A percentile compares a stretch with the other conserved stretches of the same genome.
phyloP scores from a whole-genome alignment of 2,888 invertebrate genomes.

The Eilema sororculum region DNA sequence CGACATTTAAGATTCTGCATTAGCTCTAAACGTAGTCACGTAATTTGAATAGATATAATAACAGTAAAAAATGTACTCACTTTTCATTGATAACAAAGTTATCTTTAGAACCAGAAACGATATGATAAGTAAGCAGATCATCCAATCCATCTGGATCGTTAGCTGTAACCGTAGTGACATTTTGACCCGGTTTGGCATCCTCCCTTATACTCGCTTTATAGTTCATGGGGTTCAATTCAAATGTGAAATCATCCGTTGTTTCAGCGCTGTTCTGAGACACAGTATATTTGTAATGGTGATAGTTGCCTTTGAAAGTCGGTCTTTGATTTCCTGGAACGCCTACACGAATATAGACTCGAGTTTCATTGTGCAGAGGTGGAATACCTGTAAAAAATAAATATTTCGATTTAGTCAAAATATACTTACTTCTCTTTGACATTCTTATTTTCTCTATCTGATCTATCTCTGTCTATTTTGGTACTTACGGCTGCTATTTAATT shows the following conservation, averaged over 20 bases:
- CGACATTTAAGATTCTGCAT: too few species aligned
- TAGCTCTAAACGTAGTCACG: too few species aligned
- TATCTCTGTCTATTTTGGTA: too few species aligned
- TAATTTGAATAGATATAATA: background rate
- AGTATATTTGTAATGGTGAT: slow-evolving; percentile 86
- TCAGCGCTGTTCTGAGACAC: slow-evolving; percentile 68
- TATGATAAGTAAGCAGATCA: slow-evolving; percentile 89
- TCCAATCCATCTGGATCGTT: slow-evolving; percentile 93
- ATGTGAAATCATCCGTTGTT: slow-evolving; percentile 75
- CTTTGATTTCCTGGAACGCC: slow-evolving; percentile 93
- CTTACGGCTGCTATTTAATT: too few species aligned
- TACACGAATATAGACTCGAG: slow-evolving; percentile 90
- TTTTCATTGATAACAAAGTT: slow-evolving; percentile 92
- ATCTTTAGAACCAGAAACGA: slow-evolving; percentile 91
- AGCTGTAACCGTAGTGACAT: slow-evolving; percentile 90
- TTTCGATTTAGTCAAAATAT: background rate
- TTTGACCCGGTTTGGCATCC: slow-evolving; percentile 89
- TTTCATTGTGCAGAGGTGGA: slow-evolving; percentile 89
- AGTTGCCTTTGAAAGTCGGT: slow-evolving; percentile 92
- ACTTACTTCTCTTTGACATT: too few species aligned
- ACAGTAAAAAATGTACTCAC: slow-evolving; percentile 72
- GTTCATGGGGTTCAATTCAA: slow-evolving; percentile 89
- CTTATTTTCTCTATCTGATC: too few species aligned
- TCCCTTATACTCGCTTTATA: slow-evolving; percentile 91
- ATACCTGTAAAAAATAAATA: slow-evolving; percentile 70